Base-by-base conservation (phyloP, 1,140 invertebrate species). In the Nebria ingens region DNA sequence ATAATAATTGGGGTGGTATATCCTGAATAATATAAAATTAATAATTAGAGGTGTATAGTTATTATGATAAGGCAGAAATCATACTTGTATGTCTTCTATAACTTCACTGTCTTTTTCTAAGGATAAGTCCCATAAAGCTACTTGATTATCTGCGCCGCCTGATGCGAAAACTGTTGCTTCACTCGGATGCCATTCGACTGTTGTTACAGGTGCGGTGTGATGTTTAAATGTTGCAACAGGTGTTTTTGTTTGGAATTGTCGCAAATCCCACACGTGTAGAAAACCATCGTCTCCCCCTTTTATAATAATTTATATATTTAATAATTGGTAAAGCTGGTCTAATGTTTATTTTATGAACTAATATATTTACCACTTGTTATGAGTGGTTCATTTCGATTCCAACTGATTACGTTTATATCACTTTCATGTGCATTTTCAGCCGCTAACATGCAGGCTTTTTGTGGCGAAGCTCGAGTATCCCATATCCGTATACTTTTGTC, bases 351-450 rank as follows among this genome's bases (percentile, higher is more conserved):
- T 19, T 51, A 17, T 17, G n/a, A n/a, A n/a, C n/a, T n/a, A n/a
- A 54, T 21, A 40, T 56, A 61, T 65, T 59, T 69, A 67, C 90
- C 93, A 61, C 91, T 93, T 2, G 87, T 81, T 62, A 98, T 87
- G 63, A 95, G 91, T 2, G 87, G 87, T 69, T 98, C 94, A 64
- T 82, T 84, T 58, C 70, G 78, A 73, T 98, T 99, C 97, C 97
- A 99, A 58, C 87, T 89, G 59, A 99, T 93, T 1, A 99, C 97
- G 78, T 99, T 99, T 0, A 99, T 82, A 76, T 99, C 97, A 59
- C 80, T 83, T 52, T 85, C 75, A 71, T 99, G 97, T 22, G 94
- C 90, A 62, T 92, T 81, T 55, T 81, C 74, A 50, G 84, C 82
- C n/a, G 88, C 90, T 21, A 98, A 67, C 86, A 97, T 97, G 65